Evolutionary conservation across 2,797 vertebrate species (phyloP).

Genomic region (Pseudochirops corinnae): DNA sequence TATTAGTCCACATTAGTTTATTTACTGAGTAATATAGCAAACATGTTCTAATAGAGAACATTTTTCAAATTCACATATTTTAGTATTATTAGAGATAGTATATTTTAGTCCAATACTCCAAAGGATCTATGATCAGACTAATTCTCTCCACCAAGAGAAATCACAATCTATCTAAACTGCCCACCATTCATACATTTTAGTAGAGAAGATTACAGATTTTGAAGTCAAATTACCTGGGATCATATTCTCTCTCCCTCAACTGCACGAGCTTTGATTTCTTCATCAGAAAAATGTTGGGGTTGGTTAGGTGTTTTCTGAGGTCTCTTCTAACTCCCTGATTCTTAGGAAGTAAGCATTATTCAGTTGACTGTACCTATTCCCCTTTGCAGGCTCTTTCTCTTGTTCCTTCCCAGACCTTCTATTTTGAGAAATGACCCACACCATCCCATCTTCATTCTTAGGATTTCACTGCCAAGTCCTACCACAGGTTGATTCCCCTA

Average conservation of each 20-base stretch:
- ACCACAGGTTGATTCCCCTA: not conserved
- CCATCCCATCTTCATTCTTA: not conserved
- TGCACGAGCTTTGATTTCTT: not conserved
- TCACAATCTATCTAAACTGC: not conserved
- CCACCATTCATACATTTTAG: not conserved
- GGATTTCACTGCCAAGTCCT: not conserved
- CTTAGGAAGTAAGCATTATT: not conserved
- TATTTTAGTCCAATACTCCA: not conserved
- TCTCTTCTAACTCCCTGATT: not conserved
- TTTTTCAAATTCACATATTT: not conserved
- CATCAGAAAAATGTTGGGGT: not conserved
- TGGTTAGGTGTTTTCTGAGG: not conserved
- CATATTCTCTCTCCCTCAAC: not conserved
- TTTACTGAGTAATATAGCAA: not conserved
- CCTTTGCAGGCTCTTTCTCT: not conserved
- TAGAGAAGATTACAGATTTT: not conserved
- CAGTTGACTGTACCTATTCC: not conserved
- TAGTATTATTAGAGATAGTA: not conserved
- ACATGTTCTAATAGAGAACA: not conserved
- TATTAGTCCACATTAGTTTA: not conserved
- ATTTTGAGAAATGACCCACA: not conserved
- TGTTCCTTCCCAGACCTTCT: not conserved
- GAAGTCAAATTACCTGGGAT: not conserved
- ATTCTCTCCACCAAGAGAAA: not conserved
- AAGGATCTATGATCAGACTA: not conserved